phyloP scores from a whole-genome alignment of 2,888 invertebrate species.

The Pyrocoelia pectoralis region DNA sequence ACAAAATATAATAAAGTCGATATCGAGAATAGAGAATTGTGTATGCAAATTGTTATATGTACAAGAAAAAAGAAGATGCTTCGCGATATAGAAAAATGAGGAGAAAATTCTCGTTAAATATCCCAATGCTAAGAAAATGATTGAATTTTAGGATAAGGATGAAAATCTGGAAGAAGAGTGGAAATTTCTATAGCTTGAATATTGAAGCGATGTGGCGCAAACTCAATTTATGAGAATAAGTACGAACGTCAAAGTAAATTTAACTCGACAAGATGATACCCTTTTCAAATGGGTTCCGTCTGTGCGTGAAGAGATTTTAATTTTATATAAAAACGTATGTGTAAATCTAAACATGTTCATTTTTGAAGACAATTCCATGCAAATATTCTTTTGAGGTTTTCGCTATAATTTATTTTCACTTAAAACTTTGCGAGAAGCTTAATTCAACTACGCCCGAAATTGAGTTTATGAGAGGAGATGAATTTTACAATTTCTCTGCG shows the following conservation, averaged over 20 bases:
- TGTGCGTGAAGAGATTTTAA: slow-evolving; percentile 4
- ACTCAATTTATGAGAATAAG: slow-evolving; percentile 30
- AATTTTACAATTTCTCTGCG: no score
- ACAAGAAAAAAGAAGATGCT: not conserved
- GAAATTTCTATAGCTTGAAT: slow-evolving; percentile 24
- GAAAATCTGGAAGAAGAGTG: slow-evolving; percentile 20
- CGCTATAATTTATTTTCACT: not conserved
- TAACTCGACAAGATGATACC: slow-evolving; percentile 24
- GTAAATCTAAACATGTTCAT: not conserved
- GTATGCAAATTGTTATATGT: not conserved
- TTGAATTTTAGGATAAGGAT: slow-evolving; percentile 29
- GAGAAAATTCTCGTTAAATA: slow-evolving; percentile 21
- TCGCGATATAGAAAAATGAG: not conserved
- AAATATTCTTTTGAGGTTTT: not conserved
- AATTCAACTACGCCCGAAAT: not conserved
- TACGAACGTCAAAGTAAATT: slow-evolving; percentile 24
- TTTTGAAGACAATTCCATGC: not conserved
- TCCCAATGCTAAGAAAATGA: slow-evolving; percentile 23
- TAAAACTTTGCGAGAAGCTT: not conserved
- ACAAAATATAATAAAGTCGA: not conserved
- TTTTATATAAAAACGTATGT: not conserved
- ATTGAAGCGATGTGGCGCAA: slow-evolving; percentile 17
- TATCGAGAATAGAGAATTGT: slow-evolving; percentile 2
- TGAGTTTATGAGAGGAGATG: not conserved
- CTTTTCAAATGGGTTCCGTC: slow-evolving; percentile 4